A percentile compares a stretch with the other conserved stretches of the same genome.
phyloP scores from a whole-genome alignment of 2,888 invertebrate genomes.

The Orchesella flavescens region DNA sequence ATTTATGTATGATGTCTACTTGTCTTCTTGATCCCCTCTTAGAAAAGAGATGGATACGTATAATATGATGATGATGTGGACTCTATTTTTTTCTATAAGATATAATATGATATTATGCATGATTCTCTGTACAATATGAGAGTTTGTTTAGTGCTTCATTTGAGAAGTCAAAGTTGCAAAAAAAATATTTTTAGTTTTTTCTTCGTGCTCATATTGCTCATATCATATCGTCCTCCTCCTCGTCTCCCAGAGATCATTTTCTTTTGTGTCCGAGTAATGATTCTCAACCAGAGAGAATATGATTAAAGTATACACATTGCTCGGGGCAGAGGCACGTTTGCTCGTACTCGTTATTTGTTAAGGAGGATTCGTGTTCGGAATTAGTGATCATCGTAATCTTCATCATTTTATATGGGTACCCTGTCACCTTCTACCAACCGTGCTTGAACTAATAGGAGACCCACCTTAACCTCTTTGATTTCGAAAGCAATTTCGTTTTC shows the following conservation, averaged over 20 bases:
- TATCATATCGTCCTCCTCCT: too few relatives aligned
- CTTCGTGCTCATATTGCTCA: background rate
- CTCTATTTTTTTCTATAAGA: too few relatives aligned
- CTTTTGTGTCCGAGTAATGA: too few relatives aligned
- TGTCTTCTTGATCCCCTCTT: background rate
- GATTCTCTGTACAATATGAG: too few relatives aligned
- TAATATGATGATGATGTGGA: too few relatives aligned
- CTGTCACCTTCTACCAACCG: slow-evolving; percentile 19
- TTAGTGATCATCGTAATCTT: slow-evolving; percentile 36
- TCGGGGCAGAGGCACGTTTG: slow-evolving; percentile 41
- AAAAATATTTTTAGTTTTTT: background rate
- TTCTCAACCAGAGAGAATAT: background rate
- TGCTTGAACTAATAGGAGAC: slow-evolving; percentile 27
- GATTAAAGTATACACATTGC: background rate
- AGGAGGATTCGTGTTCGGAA: slow-evolving; percentile 47
- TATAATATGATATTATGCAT: too few relatives aligned
- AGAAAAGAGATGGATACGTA: background rate
- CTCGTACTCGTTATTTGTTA: slow-evolving; percentile 50
- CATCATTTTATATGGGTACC: slow-evolving; percentile 2
- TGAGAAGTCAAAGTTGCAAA: background rate
- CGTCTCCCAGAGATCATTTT: too few relatives aligned
- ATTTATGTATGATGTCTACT: background rate
- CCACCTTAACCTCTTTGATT: slow-evolving; percentile 24
- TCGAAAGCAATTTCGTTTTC: slow-evolving; percentile 12
- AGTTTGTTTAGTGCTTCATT: background rate